These are phyloP conservation scores for Procambarus virginalis DNA, from an alignment of 1,140 invertebrate genomes.

Conservation along the genomic window DNA sequence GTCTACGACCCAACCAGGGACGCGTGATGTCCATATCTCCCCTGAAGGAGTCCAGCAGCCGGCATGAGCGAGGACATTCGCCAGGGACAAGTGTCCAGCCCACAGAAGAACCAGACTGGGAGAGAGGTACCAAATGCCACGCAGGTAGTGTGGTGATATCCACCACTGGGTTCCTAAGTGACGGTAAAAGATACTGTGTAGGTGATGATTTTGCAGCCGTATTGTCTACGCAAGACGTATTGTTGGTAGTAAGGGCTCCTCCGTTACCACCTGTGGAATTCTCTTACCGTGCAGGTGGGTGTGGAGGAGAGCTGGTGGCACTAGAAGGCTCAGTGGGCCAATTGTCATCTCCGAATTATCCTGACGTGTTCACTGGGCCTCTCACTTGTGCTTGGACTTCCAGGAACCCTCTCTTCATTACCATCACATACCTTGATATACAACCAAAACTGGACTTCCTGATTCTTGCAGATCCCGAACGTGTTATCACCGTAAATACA, in stretches of 20 bases:
- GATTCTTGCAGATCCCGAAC: conserved; percentile 7
- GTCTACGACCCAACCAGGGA: conserved; percentile 35
- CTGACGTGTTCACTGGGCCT: conserved; percentile 26
- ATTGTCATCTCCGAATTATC: conserved; percentile 24
- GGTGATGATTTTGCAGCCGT: conserved; percentile 5
- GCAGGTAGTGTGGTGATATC: conserved; percentile 28
- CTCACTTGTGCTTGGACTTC: conserved; percentile 42
- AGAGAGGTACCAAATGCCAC: neutral
- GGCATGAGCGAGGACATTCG: neutral
- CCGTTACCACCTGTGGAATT: conserved; percentile 17
- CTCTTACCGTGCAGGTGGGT: conserved; percentile 22
- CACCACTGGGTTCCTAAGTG: conserved; percentile 26
- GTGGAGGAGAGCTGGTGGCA: conserved; percentile 27
- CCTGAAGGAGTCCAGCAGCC: neutral
- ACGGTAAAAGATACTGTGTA: conserved; percentile 19
- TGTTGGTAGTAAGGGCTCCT: conserved; percentile 20
- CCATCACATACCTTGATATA: conserved; percentile 29
- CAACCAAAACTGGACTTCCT: conserved; percentile 23
- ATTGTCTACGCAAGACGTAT: conserved; percentile 25
- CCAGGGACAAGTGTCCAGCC: neutral
- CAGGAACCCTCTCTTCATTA: conserved; percentile 5
- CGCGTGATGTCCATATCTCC: conserved; percentile 33
- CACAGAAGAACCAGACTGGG: neutral
- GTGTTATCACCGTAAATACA: neutral
- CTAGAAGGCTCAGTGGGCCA: neutral